These are phyloP conservation scores for Festucalex cinctus DNA, from an alignment of 2,113 vertebrate genomes.

Conservation along the genomic window DNA sequence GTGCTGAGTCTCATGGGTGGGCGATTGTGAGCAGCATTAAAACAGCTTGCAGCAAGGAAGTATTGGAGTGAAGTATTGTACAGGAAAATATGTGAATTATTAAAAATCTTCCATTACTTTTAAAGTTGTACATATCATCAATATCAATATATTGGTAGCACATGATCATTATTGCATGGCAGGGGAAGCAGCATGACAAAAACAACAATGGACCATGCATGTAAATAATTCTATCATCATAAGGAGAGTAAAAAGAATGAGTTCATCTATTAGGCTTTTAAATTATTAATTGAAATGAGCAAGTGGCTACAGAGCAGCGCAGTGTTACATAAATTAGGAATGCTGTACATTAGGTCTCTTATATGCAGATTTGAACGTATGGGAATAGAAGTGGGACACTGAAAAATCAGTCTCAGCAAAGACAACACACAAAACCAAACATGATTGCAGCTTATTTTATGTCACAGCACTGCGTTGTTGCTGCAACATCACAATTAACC, in stretches of 20 bases:
- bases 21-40: conserved; percentile 8
- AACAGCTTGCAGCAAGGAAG: not conserved
- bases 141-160: conserved; percentile 1
- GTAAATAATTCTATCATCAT: not conserved
- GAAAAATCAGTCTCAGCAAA: not conserved
- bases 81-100: conserved; percentile 39
- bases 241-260: conserved; percentile 4
- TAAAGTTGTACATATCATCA: conserved; percentile 11
- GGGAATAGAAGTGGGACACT: not conserved
- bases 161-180: not conserved
- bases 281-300: conserved; percentile 47
- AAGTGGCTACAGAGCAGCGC: conserved; percentile 19
- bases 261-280: conserved; percentile 40
- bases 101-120: conserved; percentile 15
- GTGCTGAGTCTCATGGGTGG: not conserved
- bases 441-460: not conserved
- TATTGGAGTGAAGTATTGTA: conserved; percentile 22
- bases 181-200: not conserved
- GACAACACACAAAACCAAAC: not conserved
- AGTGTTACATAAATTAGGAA: conserved; percentile 45
- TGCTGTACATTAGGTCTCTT: conserved; percentile 19
- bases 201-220: not conserved
- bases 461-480: not conserved
- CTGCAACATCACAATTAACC: conserved; percentile 1
- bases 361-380: conserved; percentile 1